Percentiles rank a stretch among this genome's conserved stretches.
Conservation (phyloP, 2,797 vertebrate genomes). For the Scleropages formosus region DNA sequence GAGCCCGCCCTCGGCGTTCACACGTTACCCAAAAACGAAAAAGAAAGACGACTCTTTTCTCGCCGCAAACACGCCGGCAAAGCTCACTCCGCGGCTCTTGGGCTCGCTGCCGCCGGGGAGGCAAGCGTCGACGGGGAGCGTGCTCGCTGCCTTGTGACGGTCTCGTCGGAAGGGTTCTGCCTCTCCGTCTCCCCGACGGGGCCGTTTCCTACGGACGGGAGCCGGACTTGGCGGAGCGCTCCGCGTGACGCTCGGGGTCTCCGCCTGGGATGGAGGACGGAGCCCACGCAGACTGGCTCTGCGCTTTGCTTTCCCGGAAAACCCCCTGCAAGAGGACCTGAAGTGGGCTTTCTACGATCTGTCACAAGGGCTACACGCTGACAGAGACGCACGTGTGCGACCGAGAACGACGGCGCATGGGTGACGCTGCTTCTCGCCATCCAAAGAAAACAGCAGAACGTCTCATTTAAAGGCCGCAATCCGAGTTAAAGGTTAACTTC, state of each 20-base stretch:
- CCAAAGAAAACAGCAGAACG: too few relatives aligned
- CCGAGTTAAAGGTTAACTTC: too few relatives aligned
- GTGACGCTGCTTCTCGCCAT: too few relatives aligned
- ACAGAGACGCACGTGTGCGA: neutral
- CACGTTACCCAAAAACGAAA: neutral
- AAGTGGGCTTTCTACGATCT: neutral
- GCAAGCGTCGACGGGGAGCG: too few relatives aligned
- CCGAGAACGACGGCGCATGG: neutral
- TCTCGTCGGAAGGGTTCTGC: neutral
- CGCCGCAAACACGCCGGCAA: too few relatives aligned
- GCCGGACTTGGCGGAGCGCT: constrained; percentile 6
- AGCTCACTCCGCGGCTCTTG: too few relatives aligned
- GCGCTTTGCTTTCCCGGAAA: neutral
- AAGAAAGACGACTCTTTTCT: neutral
- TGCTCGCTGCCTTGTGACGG: neutral
- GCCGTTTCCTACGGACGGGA: constrained; percentile 14
- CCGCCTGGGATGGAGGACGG: constrained; percentile 13
- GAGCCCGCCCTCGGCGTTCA: constrained; percentile 7
- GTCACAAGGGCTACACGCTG: too few relatives aligned
- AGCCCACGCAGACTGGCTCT: neutral
- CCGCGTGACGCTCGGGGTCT: neutral
- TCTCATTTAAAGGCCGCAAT: too few relatives aligned
- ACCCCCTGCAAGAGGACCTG: neutral
- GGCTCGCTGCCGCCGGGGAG: too few relatives aligned
- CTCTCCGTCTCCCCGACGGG: neutral